phyloP scores from a whole-genome alignment of 1,140 invertebrate genomes.

The Mycetomoellerius zeteki region DNA sequence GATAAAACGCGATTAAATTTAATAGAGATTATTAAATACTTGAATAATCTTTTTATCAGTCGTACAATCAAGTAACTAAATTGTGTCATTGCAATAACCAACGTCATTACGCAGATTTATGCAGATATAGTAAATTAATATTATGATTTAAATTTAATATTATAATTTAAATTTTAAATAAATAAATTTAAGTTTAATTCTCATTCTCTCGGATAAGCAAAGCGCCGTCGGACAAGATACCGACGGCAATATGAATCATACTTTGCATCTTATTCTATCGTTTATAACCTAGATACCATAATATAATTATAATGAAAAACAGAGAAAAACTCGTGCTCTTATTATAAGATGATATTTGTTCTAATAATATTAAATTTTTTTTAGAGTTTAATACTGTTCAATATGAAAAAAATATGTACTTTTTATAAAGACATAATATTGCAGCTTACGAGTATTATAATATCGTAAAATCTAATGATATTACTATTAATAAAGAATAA shows the following conservation, averaged over 20 bases:
- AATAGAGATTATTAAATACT: conserved; percentile 18
- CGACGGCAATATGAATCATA: background rate
- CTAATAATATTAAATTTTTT: conserved; percentile 8
- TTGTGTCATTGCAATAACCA: background rate
- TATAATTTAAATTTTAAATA: conserved; percentile 8
- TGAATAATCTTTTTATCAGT: background rate
- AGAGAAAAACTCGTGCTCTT: background rate
- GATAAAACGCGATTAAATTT: background rate
- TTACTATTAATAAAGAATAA: background rate
- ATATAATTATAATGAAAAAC: conserved; percentile 13
- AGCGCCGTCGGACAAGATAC: background rate
- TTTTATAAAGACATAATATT: background rate
- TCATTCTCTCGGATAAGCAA: background rate
- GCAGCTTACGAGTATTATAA: background rate
- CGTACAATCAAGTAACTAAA: background rate
- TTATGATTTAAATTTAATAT: too few relatives aligned
- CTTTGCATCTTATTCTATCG: background rate
- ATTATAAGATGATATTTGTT: background rate
- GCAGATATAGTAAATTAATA: background rate
- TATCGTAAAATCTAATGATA: background rate
- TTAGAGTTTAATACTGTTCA: background rate
- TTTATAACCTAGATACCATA: background rate
- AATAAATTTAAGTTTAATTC: conserved; percentile 9
- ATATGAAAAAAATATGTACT: background rate
- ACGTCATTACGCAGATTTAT: background rate